These are phyloP conservation scores for Glaucidium brasilianum DNA, from an alignment of 2,113 vertebrate species.

Conservation along the genomic window DNA sequence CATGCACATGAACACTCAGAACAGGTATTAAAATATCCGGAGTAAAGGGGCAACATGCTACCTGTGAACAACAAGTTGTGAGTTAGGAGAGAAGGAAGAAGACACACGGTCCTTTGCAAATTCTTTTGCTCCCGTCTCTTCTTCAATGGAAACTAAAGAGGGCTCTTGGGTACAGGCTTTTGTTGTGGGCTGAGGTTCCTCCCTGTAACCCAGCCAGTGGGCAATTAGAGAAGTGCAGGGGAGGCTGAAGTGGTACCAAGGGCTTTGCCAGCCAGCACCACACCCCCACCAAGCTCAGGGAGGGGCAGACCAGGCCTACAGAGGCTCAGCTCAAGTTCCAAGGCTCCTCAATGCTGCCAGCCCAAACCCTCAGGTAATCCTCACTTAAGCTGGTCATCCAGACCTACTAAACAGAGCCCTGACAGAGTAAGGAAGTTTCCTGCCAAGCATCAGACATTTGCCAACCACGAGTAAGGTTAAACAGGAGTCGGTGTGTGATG, in stretches of 20 bases:
- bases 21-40: not conserved
- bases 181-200: not conserved
- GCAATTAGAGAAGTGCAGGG: not conserved
- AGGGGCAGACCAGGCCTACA: not conserved
- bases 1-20: constrained; percentile 36
- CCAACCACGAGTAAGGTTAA: not conserved
- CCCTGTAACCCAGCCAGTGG: not conserved
- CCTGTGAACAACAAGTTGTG: not conserved
- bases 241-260: not conserved
- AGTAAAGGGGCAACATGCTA: not conserved
- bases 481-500: not conserved
- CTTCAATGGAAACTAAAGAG: not conserved
- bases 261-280: not conserved
- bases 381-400: not conserved
- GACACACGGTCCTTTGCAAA: not conserved
- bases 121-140: not conserved
- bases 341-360: not conserved
- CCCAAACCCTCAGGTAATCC: not conserved
- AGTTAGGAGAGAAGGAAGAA: not conserved
- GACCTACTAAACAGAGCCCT: not conserved
- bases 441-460: not conserved
- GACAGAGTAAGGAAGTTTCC: not conserved
- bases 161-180: not conserved
- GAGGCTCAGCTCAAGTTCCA: not conserved
- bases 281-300: not conserved